Conservation (phyloP, 1,140 invertebrate genomes). For the Euglossa dilemma region DNA sequence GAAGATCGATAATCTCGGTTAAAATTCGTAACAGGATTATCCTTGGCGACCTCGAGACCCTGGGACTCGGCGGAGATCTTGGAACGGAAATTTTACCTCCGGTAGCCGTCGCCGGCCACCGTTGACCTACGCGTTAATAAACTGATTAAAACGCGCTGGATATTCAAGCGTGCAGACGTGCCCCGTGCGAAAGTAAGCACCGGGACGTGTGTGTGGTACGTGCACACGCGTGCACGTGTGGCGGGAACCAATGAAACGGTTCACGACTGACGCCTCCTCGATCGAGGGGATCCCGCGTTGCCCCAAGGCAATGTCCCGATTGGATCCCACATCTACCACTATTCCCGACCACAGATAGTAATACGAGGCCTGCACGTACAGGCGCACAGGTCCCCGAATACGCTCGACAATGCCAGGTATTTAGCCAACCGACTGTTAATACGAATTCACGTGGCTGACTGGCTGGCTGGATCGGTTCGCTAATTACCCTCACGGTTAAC, state of each 20-base stretch:
- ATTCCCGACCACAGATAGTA: conserved; percentile 56
- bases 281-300: conserved; percentile 58
- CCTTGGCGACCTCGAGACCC: too few relatives aligned
- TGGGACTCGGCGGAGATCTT: too few relatives aligned
- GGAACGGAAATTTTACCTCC: not conserved
- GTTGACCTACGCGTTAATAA: conserved; percentile 9
- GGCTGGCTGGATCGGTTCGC: conserved; percentile 43
- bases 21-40: too few relatives aligned
- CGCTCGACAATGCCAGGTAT: conserved; percentile 54
- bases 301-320: conserved; percentile 61
- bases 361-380: conserved; percentile 42
- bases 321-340: conserved; percentile 61
- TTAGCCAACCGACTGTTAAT: conserved; percentile 53
- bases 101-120: not conserved
- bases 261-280: conserved; percentile 65
- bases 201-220: conserved; percentile 17
- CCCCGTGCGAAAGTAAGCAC: conserved; percentile 9
- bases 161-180: not conserved
- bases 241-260: conserved; percentile 62
- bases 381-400: not conserved
- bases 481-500: conserved; percentile 54
- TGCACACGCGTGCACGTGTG: conserved; percentile 26
- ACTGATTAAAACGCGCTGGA: conserved; percentile 22
- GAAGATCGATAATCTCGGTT: too few relatives aligned
- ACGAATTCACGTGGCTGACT: conserved; percentile 42